Conservation (phyloP, 2,113 vertebrate species). For the Ictalurus furcatus region DNA sequence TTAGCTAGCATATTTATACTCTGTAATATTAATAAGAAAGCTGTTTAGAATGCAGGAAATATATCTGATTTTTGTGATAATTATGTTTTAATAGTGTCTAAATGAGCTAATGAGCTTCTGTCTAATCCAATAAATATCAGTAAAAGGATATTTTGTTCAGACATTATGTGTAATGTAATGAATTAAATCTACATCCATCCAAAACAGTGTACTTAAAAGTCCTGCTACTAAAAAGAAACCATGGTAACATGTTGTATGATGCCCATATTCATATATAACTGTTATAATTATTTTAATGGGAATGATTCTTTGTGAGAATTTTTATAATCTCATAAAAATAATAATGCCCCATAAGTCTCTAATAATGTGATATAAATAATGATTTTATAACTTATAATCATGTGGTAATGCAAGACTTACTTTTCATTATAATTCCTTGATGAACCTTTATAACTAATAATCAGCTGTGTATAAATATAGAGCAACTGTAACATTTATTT, state of each 20-base stretch:
- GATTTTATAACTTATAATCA: neutral
- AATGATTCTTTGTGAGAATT: neutral
- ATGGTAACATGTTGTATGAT: neutral
- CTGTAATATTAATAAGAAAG: slow-evolving; percentile 27
- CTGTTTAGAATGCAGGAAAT: slow-evolving; percentile 13
- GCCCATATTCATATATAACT: neutral
- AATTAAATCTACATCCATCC: neutral
- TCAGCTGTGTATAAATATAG: neutral
- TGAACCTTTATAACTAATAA: neutral
- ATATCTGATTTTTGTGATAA: slow-evolving; percentile 24
- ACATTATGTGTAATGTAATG: neutral
- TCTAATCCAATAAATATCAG: slow-evolving; percentile 12
- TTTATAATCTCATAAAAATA: neutral
- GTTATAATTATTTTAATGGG: neutral
- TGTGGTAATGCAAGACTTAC: neutral
- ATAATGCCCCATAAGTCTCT: neutral
- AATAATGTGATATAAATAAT: slow-evolving; percentile 6
- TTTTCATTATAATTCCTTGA: neutral
- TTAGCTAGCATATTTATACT: neutral
- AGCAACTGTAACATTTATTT: neutral
- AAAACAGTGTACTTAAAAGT: neutral
- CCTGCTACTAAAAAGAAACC: neutral
- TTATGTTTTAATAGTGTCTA: slow-evolving; percentile 26
- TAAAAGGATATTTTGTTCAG: neutral
- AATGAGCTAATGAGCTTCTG: slow-evolving; percentile 22